A percentile compares a stretch with the other conserved stretches of the same genome.
phyloP scores from a whole-genome alignment of 2,113 vertebrate species.

The Callionymus lyra region DNA sequence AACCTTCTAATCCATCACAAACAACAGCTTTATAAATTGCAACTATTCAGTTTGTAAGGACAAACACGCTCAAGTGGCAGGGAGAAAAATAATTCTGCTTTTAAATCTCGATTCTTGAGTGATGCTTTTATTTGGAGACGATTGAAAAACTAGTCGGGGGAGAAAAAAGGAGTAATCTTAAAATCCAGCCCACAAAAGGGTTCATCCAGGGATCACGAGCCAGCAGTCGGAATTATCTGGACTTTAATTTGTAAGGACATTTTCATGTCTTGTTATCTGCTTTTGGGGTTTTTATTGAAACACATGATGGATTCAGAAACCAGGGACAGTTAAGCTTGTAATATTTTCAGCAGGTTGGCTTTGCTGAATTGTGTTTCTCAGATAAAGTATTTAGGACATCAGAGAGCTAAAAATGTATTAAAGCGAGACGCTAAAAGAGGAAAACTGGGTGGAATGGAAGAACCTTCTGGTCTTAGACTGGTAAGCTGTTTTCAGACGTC shows the following conservation, averaged over 20 bases:
- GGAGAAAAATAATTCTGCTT: too few relatives aligned
- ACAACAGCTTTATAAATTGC: background rate
- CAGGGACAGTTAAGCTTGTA: constrained; percentile 14
- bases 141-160: background rate
- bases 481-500: constrained; percentile 52
- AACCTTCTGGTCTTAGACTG: too few relatives aligned
- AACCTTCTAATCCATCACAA: background rate
- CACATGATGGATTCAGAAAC: background rate
- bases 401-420: constrained; percentile 32
- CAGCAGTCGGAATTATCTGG: constrained; percentile 7
- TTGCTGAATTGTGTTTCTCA: constrained; percentile 20
- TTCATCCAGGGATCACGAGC: background rate
- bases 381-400: constrained; percentile 48
- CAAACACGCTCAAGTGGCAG: too few relatives aligned
- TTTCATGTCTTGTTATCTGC: background rate
- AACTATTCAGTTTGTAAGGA: too few relatives aligned
- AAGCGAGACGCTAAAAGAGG: constrained; percentile 23
- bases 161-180: constrained; percentile 5
- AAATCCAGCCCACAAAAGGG: background rate
- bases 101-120: background rate
- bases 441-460: too few relatives aligned
- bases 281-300: too few relatives aligned
- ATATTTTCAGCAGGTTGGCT: constrained; percentile 15
- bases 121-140: background rate
- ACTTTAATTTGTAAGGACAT: constrained; percentile 4